These are phyloP conservation scores for Drosophila ficusphila DNA, from an alignment of 1,140 invertebrate genomes.

Conservation along the genomic window DNA sequence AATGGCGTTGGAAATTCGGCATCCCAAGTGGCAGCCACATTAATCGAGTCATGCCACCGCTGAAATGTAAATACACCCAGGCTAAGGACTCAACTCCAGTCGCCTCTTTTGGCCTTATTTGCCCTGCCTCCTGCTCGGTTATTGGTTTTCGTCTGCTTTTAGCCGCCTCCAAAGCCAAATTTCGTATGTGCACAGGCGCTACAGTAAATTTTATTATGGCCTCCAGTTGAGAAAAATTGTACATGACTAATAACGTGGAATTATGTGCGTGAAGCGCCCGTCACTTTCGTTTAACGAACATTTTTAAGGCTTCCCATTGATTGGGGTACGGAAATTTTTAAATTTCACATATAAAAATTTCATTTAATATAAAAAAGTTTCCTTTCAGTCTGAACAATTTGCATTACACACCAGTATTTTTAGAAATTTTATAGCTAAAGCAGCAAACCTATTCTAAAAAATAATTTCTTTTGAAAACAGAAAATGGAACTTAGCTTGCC, in stretches of 20 bases:
- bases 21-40: constrained; percentile 35
- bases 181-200: constrained; percentile 13
- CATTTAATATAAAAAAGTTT: not conserved
- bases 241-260: constrained; percentile 74
- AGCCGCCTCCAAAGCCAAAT: constrained; percentile 2
- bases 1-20: not conserved
- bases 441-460: no score
- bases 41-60: constrained; percentile 51
- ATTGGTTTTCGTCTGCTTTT: constrained; percentile 44
- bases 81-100: constrained; percentile 8
- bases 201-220: constrained; percentile 70
- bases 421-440: not conserved
- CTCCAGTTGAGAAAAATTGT: constrained; percentile 66
- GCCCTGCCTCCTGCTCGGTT: constrained; percentile 6
- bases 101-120: constrained; percentile 6
- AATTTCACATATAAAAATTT: constrained; percentile 4
- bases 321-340: not conserved
- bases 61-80: constrained; percentile 45
- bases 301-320: constrained; percentile 33
- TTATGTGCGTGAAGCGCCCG: constrained; percentile 47
- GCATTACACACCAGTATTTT: not conserved
- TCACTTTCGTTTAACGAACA: constrained; percentile 25
- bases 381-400: not conserved
- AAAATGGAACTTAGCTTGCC: no score
- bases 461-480: no score